Evolutionary conservation across 2,113 vertebrate genomes (phyloP).

Genomic region (Sialia sialis): DNA sequence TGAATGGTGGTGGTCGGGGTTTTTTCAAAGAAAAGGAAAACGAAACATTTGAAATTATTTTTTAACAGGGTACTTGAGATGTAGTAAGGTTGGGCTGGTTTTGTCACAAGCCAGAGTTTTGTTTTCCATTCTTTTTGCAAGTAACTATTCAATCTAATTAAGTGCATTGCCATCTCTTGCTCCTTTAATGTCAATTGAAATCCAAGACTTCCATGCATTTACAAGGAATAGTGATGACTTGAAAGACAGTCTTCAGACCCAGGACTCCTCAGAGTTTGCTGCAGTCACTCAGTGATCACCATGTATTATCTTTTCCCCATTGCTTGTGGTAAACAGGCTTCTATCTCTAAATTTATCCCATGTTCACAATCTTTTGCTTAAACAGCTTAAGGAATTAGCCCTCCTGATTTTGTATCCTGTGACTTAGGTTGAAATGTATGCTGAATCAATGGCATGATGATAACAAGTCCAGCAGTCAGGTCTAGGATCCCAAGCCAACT

Average conservation of each 20-base stretch:
- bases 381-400: conserved; percentile 51
- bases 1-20: background rate
- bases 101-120: background rate
- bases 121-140: background rate
- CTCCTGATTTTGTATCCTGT: conserved; percentile 24
- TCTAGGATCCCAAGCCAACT: conserved; percentile 48
- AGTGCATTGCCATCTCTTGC: background rate
- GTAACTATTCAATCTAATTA: background rate
- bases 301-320: background rate
- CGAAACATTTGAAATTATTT: background rate
- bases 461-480: conserved; percentile 44
- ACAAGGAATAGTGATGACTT: background rate
- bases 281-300: background rate
- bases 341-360: background rate
- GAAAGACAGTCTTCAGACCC: background rate
- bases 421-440: conserved; percentile 5
- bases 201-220: background rate
- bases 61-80: background rate
- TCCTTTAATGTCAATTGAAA: conserved; percentile 23
- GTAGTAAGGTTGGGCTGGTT: background rate
- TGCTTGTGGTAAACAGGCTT: conserved; percentile 1
- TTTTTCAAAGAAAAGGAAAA: background rate
- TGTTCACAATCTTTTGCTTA: background rate
- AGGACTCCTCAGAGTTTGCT: background rate
- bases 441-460: conserved; percentile 19